phyloP scores from a whole-genome alignment of 2,797 vertebrate genomes.

The Alectoris magna region DNA sequence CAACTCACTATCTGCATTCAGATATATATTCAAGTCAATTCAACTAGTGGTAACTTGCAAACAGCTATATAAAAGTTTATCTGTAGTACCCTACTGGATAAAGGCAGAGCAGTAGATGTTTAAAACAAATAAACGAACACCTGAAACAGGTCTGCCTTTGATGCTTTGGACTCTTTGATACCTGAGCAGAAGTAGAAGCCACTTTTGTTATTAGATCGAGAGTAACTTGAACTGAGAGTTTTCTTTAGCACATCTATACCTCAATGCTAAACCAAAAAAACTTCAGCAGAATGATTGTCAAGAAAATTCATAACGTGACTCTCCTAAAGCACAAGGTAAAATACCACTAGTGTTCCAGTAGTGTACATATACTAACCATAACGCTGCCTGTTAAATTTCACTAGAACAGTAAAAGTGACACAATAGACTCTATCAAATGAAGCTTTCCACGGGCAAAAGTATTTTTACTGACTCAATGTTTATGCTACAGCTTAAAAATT shows the following conservation, averaged over 20 bases:
- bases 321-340: neutral
- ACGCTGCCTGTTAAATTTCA: neutral
- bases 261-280: neutral
- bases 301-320: neutral
- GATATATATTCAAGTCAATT: neutral
- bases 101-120: neutral
- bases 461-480: neutral
- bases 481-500: neutral
- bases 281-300: rapidly evolving
- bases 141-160: neutral
- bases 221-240: neutral
- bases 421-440: neutral
- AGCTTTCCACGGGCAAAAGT: rapidly evolving
- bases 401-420: neutral
- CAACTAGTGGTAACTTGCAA: neutral
- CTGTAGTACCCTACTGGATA: neutral
- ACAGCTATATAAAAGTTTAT: neutral
- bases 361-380: neutral
- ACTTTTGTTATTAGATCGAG: neutral
- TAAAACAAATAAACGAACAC: neutral
- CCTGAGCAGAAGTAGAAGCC: neutral
- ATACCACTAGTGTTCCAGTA: neutral
- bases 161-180: neutral
- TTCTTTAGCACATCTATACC: neutral
- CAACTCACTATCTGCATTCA: neutral